Conservation (phyloP, 2,888 invertebrate genomes). For the Bembecia ichneumoniformis region DNA sequence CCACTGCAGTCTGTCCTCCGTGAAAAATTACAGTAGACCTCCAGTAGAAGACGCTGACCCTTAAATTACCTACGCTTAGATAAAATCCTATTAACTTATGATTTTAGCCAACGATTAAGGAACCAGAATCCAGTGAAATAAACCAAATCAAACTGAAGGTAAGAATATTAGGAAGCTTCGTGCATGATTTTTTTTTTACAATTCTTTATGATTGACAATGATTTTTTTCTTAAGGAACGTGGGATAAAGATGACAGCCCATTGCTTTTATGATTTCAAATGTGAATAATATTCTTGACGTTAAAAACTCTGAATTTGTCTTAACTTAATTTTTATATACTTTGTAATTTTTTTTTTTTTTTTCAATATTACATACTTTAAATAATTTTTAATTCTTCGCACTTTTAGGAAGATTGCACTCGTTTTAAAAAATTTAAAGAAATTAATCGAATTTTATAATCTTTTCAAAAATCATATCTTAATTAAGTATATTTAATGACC, state of each 20-base stretch:
- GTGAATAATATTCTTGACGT: background rate
- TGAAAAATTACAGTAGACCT: background rate
- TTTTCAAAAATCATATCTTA: too few species aligned
- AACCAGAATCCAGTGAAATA: slow-evolving; percentile 42
- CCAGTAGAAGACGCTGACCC: slow-evolving; percentile 5
- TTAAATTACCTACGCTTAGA: slow-evolving; percentile 43
- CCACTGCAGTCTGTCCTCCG: background rate
- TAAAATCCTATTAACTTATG: slow-evolving; percentile 38
- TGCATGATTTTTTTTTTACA: background rate
- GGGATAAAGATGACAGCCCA: background rate
- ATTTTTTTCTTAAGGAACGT: background rate
- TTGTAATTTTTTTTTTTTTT: background rate
- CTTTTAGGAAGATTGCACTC: too few species aligned
- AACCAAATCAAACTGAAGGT: slow-evolving; percentile 62
- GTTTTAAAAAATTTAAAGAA: too few species aligned
- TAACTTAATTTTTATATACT: background rate
- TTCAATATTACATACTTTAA: background rate
- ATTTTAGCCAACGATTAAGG: slow-evolving; percentile 58
- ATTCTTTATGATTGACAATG: background rate
- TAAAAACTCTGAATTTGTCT: background rate
- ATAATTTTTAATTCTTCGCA: too few species aligned
- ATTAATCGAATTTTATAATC: too few species aligned
- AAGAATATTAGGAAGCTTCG: slow-evolving; percentile 20
- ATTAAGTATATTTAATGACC: too few species aligned
- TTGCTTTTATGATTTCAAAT: background rate